Evolutionary conservation across 1,140 invertebrate species (phyloP).

Genomic region (Scaptomyza pallida): DNA sequence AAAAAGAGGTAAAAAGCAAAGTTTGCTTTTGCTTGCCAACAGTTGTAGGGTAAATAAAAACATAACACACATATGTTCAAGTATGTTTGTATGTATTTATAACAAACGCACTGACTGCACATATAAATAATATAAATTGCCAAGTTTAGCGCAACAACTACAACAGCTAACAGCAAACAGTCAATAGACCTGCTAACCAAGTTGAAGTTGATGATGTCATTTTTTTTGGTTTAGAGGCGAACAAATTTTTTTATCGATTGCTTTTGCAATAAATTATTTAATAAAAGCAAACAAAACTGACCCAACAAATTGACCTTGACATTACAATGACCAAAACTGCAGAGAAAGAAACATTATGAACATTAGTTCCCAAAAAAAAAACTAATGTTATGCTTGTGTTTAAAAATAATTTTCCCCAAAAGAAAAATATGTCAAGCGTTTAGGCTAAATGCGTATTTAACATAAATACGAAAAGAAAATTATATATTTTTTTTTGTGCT

Average conservation of each 20-base stretch:
- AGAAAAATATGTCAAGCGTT: conserved; percentile 9
- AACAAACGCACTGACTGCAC: conserved; percentile 68
- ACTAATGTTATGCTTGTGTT: not conserved
- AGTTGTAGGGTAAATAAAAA: conserved; percentile 45
- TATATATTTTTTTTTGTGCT: not conserved
- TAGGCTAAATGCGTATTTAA: not conserved
- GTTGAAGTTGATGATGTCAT: conserved; percentile 73
- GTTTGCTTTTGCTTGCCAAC: conserved; percentile 65
- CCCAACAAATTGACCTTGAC: conserved; percentile 62
- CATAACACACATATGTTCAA: conserved; percentile 50
- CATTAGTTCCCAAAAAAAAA: no score
- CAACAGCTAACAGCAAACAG: conserved; percentile 6
- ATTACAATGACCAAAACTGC: conserved; percentile 36
- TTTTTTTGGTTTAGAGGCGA: conserved; percentile 51
- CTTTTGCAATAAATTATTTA: conserved; percentile 74
- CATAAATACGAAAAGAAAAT: not conserved
- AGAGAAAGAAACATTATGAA: not conserved
- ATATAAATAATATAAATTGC: conserved; percentile 73
- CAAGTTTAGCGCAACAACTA: conserved; percentile 52
- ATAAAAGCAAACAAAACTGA: conserved; percentile 40
- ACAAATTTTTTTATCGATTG: conserved; percentile 63
- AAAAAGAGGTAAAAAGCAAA: conserved; percentile 68
- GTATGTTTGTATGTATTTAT: conserved; percentile 31
- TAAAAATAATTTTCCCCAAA: not conserved
- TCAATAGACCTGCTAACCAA: conserved; percentile 46